Evolutionary conservation across 2,797 vertebrate species (phyloP), one percentile per base, ranked within the genome.

Genomic region (Anas georgica): DNA sequence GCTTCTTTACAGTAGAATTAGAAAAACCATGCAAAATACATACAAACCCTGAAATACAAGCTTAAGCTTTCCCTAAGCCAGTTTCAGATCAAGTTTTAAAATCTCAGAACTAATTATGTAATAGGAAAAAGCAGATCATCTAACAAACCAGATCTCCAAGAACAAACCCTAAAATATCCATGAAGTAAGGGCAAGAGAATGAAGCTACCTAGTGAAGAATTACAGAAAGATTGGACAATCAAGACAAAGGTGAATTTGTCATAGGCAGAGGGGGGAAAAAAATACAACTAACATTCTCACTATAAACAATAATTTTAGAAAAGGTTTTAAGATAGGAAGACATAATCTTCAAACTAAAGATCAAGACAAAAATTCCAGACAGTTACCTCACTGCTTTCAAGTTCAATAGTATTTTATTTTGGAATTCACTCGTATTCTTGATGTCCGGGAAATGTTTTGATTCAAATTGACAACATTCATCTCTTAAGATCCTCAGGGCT

Each of bases 341-440:
- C 3, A 35, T 17, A 7, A 76, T 55, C 18, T 48, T 82, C 12
- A 59, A 22, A 66, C 33, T 63, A 64, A n/a, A 85, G 33, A 77
- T 56, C 11, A 76, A 45, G 11, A 76, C 15, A 80, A 85, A 81
- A 73, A 28, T 37, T 69, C 18, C 45, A 76, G 82, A n/a, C 6
- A 39, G 56, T 72, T 97, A 99, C 99, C 98, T 98, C 63, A 97
- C 86, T 35, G 95, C 93, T 14, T 96, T 85, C 48, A 99, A 95
- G 46, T 85, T 20, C 77, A 96, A 94, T 64, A 98, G 93, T 52
- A 90, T 69, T 22, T 91, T 94, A 21, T 72, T 97, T 95, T 97
- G 97, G 74, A 92, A 82, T 26, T 81, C 95, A 78, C 94, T 70
- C 60, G 96, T 96, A 10, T 97, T 95, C 94, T 97, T 96, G 90